Conservation (phyloP, 2,113 vertebrate genomes). For the Alosa alosa region DNA sequence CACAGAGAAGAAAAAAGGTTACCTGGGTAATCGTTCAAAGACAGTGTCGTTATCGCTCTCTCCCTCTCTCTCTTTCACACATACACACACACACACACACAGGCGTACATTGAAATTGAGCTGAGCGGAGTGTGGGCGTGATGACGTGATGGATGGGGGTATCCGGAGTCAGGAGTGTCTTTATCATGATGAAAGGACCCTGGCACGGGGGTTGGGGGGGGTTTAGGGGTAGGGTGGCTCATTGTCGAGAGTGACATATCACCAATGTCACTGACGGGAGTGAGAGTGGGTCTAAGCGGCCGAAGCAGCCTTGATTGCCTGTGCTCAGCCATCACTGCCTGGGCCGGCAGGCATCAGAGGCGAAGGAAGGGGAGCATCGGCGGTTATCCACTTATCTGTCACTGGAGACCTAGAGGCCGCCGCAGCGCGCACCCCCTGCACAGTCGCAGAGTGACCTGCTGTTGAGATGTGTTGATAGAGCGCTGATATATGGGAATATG, state of each 20-base stretch:
- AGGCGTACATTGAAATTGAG: background rate
- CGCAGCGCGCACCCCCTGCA: too few species aligned
- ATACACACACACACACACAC: background rate
- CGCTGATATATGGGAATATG: background rate
- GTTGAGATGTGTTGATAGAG: background rate
- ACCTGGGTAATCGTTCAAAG: too few species aligned
- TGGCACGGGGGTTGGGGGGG: background rate
- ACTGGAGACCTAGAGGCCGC: background rate
- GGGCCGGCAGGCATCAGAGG: background rate
- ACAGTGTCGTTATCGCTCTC: background rate
- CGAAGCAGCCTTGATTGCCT: background rate
- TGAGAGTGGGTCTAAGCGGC: background rate
- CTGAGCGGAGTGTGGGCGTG: background rate
- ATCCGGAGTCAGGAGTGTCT: background rate
- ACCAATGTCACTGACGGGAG: background rate
- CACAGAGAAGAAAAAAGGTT: background rate
- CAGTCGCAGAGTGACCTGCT: too few species aligned
- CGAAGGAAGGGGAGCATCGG: too few species aligned
- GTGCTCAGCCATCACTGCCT: background rate
- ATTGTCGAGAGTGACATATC: conserved; percentile 8
- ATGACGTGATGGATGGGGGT: background rate
- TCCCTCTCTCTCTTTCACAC: background rate
- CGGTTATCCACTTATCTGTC: background rate
- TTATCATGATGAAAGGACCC: background rate
- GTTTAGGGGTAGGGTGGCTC: background rate